Evolutionary conservation across 1,140 invertebrate genomes (phyloP).

Genomic region (Oncopodura yosiiana): DNA sequence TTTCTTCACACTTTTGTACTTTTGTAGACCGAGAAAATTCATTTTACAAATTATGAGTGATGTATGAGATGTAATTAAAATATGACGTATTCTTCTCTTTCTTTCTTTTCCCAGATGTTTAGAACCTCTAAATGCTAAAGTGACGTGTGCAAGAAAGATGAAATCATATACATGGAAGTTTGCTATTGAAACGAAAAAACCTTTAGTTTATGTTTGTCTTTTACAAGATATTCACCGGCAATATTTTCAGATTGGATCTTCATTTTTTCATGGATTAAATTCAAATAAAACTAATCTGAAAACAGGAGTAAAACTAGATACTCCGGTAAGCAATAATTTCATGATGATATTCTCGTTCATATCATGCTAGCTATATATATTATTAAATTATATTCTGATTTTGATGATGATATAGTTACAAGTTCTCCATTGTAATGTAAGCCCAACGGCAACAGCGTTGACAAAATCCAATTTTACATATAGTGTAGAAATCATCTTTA

Average conservation of each 20-base stretch:
- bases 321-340: background rate
- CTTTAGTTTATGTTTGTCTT: conserved; percentile 52
- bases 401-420: conserved; percentile 11
- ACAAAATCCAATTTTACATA: conserved; percentile 45
- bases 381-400: conserved; percentile 13
- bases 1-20: too few species aligned
- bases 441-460: conserved; percentile 15
- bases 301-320: background rate
- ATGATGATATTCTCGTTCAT: too few species aligned
- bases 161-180: conserved; percentile 58
- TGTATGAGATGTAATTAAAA: too few species aligned
- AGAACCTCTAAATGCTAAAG: conserved; percentile 48
- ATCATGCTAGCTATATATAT: too few species aligned
- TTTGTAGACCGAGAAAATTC: too few species aligned
- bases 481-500: conserved; percentile 57
- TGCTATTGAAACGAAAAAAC: conserved; percentile 44
- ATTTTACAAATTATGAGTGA: too few species aligned
- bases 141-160: conserved; percentile 57
- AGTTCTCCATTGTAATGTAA: conserved; percentile 6
- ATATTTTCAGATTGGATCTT: conserved; percentile 52
- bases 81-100: background rate
- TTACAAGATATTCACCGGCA: conserved; percentile 59
- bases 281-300: background rate
- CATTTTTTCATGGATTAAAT: conserved; percentile 14
- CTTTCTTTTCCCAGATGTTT: conserved; percentile 42